A percentile compares a stretch with the other conserved stretches of the same genome.
Conservation (phyloP, 37 sponge, comb jelly and placozoan species). For the Halisarca cf. caerulea region DNA sequence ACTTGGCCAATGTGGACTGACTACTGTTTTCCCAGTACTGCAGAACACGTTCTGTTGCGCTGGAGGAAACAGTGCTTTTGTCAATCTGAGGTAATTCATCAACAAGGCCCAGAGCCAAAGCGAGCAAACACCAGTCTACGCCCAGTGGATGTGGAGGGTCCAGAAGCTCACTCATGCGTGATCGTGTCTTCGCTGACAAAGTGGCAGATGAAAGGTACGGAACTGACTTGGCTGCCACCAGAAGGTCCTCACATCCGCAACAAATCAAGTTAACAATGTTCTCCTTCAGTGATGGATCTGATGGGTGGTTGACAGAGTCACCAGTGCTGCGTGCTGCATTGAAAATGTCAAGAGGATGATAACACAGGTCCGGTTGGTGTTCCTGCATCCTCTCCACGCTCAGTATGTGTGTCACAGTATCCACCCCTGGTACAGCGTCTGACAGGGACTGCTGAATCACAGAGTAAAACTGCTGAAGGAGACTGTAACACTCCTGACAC, state of each 20-base stretch:
- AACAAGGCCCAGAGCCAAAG: slow-evolving; percentile 65
- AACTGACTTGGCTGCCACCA: slow-evolving; percentile 64
- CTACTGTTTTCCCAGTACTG: slow-evolving; percentile 51
- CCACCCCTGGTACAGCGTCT: slow-evolving; percentile 65
- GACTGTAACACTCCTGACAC: slow-evolving; percentile 64
- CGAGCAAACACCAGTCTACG: slow-evolving; percentile 85
- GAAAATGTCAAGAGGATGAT: slow-evolving; percentile 73
- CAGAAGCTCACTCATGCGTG: slow-evolving; percentile 62
- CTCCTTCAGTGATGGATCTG: slow-evolving; percentile 35
- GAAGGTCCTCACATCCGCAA: slow-evolving; percentile 76
- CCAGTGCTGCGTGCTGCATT: slow-evolving; percentile 61
- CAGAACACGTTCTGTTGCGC: slow-evolving; percentile 80
- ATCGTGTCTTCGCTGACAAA: slow-evolving; percentile 48
- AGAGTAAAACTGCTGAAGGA: slow-evolving; percentile 76
- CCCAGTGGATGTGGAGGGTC: slow-evolving; percentile 85
- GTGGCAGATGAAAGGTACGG: slow-evolving; percentile 52
- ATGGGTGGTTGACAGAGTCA: slow-evolving; percentile 10
- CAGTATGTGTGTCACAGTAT: slow-evolving; percentile 42
- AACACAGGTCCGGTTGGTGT: slow-evolving; percentile 49
- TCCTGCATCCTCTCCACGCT: slow-evolving; percentile 53
- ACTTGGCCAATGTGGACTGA: slow-evolving; percentile 43
- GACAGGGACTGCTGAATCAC: slow-evolving; percentile 33
- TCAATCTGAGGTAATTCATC: slow-evolving; percentile 76
- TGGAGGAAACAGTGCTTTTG: slow-evolving; percentile 32
- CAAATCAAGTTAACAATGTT: slow-evolving; percentile 69